Conservation (phyloP, 2,113 vertebrate genomes). For the Orycteropus afer region DNA sequence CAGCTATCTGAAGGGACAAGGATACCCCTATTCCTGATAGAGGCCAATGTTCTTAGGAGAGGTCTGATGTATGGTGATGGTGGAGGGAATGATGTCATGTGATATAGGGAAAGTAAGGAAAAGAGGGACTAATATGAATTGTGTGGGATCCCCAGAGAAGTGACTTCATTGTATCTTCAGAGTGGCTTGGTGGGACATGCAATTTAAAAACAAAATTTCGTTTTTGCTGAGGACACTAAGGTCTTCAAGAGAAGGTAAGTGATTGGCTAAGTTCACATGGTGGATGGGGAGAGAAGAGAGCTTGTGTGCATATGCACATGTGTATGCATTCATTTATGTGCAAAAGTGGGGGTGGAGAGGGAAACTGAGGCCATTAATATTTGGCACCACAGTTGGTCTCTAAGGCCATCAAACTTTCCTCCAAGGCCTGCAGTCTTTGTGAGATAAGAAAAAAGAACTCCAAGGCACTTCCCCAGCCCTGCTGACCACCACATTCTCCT, state of each 20-base stretch:
- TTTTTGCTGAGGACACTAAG: neutral
- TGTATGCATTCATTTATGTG: neutral
- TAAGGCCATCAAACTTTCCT: neutral
- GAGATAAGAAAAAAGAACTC: neutral
- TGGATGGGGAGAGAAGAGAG: neutral
- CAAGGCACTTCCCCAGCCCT: fast-evolving
- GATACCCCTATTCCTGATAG: neutral
- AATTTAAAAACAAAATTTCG: neutral
- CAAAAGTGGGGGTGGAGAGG: neutral
- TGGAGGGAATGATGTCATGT: neutral
- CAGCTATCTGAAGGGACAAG: neutral
- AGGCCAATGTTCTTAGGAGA: neutral
- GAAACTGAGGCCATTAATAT: neutral
- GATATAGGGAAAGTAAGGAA: fast-evolving
- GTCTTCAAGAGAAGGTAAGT: neutral
- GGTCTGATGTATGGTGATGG: fast-evolving
- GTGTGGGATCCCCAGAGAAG: neutral
- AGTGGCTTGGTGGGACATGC: neutral
- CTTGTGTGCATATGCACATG: too few relatives aligned
- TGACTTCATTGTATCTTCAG: neutral
- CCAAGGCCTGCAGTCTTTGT: neutral
- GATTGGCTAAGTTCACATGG: neutral
- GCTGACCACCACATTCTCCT: fast-evolving
- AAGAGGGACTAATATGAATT: neutral
- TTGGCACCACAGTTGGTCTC: neutral